Evolutionary conservation across 2,113 vertebrate genomes (phyloP), one percentile per base, ranked within the genome.

Genomic region (Collichthys lucidus): DNA sequence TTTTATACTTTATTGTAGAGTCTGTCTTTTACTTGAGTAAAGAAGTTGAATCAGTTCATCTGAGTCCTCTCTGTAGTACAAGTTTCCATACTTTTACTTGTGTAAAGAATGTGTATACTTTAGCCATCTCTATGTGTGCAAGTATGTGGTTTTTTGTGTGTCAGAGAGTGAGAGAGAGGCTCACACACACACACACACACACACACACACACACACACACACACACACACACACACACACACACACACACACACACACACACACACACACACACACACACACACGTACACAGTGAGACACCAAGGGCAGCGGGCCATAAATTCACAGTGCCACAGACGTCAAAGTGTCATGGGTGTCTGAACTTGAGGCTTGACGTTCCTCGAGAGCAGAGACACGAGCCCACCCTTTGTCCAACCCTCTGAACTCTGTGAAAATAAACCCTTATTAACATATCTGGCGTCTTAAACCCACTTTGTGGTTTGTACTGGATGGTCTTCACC

Each of bases 341-440:
- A 89, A 44, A 86, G 70, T 76, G 53, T 75, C 66, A 70, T 22
- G 22, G 35, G 26, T 61, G 50, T 78, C 31, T 87, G 82, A 88
- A 83, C 61, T 72, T 53, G 56, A 78, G 47, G 56, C 70, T 77
- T 74, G 47, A 53, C 77, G 62, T 89, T 90, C 79, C 88, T 90
- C 17, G 57, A 89, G 50, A 86, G 83, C 47, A 49, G 63, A 82
- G 29, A 46, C 59, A 22, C 26, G 53, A 77, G 80, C 11, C 35
- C 73, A 46, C 17, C 62, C n/a, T 79, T 49, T 65, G 55, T 74
- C 44, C 70, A 75, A 71, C 81, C 52, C 44, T 61, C 17, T 77
- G 80, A 87, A 44, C 80, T 67, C 64, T 74, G 69, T 81, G 55
- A 77, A 75, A 86, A 82, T 78, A 19, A 76, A 11, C 16, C 5